A percentile compares a stretch with the other conserved stretches of the same genome.
These are phyloP conservation scores for Crotalus horridus DNA, from an alignment of 2,113 vertebrate species.

Conservation along the genomic window DNA sequence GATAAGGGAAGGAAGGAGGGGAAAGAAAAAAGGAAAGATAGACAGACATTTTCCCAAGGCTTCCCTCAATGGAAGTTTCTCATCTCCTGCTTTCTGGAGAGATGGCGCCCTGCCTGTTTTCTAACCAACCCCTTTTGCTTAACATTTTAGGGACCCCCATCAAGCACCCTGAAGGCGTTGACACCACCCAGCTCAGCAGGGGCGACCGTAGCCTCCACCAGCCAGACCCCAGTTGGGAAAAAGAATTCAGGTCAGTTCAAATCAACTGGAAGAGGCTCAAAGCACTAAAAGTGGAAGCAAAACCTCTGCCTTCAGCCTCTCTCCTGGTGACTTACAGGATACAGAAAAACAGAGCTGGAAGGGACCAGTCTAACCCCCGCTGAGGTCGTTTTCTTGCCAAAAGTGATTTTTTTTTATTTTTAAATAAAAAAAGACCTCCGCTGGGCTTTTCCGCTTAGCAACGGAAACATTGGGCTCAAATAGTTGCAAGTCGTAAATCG, in stretches of 20 bases:
- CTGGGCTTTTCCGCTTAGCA: too few relatives aligned
- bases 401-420: background rate
- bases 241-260: slow-evolving; percentile 65
- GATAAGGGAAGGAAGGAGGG: background rate
- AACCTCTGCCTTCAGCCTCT: background rate
- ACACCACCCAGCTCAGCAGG: slow-evolving; percentile 34
- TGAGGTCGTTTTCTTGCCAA: background rate
- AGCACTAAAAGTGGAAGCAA: too few relatives aligned
- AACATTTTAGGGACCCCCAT: slow-evolving; percentile 55
- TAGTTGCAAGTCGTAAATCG: too few relatives aligned
- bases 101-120: background rate
- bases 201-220: slow-evolving; percentile 15
- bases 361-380: too few relatives aligned
- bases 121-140: background rate
- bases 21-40: background rate
- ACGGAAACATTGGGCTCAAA: too few relatives aligned
- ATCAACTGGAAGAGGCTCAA: background rate
- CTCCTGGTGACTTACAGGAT: background rate
- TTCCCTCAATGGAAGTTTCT: background rate
- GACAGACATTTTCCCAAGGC: background rate
- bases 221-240: slow-evolving; percentile 39
- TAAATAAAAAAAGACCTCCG: background rate
- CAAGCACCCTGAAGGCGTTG: slow-evolving; percentile 55
- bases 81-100: background rate
- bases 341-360: too few relatives aligned